phyloP scores from a whole-genome alignment of 1,140 invertebrate genomes.

The Papilio polyxenes region DNA sequence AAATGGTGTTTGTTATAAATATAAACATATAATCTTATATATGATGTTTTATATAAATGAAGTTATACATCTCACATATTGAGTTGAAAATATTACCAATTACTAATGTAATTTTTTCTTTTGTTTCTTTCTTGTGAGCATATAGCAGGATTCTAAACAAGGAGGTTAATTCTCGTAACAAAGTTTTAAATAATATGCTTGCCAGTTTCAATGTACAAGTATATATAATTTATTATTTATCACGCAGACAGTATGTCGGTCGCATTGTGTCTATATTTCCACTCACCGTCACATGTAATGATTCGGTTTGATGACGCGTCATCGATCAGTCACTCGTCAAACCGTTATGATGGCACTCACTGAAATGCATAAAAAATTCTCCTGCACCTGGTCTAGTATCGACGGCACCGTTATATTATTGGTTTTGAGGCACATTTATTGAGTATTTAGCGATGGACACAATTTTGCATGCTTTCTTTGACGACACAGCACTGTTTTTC shows the following conservation, averaged over 20 bases:
- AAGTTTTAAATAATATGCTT: slow-evolving; percentile 77
- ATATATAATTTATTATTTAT: slow-evolving; percentile 56
- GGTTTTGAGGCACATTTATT: slow-evolving; percentile 83
- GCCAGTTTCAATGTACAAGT: slow-evolving; percentile 64
- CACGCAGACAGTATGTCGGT: slow-evolving; percentile 60
- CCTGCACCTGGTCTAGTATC: slow-evolving; percentile 83
- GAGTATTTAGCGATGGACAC: slow-evolving; percentile 81
- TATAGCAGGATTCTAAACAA: slow-evolving; percentile 79
- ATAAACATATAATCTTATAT: no score
- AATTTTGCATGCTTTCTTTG: slow-evolving; percentile 81
- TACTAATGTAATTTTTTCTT: slow-evolving; percentile 79
- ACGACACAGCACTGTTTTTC: slow-evolving; percentile 79
- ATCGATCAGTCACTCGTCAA: slow-evolving; percentile 52
- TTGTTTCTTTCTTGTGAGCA: slow-evolving; percentile 76
- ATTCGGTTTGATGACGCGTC: slow-evolving; percentile 78
- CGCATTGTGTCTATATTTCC: slow-evolving; percentile 71
- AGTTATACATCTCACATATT: slow-evolving; percentile 13
- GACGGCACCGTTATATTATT: slow-evolving; percentile 83
- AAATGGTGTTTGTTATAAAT: slow-evolving; percentile 60
- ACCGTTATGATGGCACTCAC: slow-evolving; percentile 81
- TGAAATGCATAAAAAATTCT: slow-evolving; percentile 81
- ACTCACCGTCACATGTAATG: slow-evolving; percentile 86
- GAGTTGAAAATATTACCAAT: slow-evolving; percentile 54
- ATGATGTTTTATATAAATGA: neutral
- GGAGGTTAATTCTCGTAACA: slow-evolving; percentile 78